Evolutionary conservation across 2,113 vertebrate species (phyloP).

Genomic region (Peucedramus taeniatus): DNA sequence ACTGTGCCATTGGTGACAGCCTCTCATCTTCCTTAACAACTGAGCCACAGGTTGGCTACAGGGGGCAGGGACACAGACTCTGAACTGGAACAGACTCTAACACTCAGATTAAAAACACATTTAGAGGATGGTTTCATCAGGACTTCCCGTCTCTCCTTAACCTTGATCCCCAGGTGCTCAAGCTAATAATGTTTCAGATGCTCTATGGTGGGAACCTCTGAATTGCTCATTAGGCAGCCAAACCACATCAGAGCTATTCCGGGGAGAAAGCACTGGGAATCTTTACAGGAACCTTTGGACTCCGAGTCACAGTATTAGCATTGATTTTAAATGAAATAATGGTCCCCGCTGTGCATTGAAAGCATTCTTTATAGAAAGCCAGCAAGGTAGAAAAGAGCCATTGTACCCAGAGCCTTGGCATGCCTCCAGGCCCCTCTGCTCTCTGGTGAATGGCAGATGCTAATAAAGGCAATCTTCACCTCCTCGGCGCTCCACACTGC

Average conservation of each 20-base stretch:
- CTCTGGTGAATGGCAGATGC: slow-evolving; percentile 12
- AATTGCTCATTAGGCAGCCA: slow-evolving; percentile 61
- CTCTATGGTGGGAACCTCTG: slow-evolving; percentile 40
- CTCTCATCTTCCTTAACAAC: background rate
- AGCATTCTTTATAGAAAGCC: slow-evolving; percentile 61
- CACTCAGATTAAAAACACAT: slow-evolving; percentile 32
- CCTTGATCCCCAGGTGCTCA: slow-evolving; percentile 34
- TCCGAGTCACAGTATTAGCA: slow-evolving; percentile 61
- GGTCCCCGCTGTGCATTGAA: slow-evolving; percentile 56
- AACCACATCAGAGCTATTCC: slow-evolving; percentile 60
- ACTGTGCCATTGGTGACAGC: background rate
- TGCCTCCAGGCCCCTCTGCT: slow-evolving; percentile 44
- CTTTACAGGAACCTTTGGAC: slow-evolving; percentile 66
- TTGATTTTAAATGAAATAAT: slow-evolving; percentile 68
- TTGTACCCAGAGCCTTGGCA: slow-evolving; percentile 43
- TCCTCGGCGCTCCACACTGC: background rate
- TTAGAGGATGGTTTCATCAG: slow-evolving; percentile 39
- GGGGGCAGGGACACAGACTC: background rate
- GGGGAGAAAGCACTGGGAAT: slow-evolving; percentile 42
- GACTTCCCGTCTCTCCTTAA: slow-evolving; percentile 42
- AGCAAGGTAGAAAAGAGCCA: slow-evolving; percentile 60
- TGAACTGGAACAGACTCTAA: background rate
- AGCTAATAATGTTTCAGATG: slow-evolving; percentile 33
- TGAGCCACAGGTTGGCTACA: background rate
- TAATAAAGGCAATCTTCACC: slow-evolving; percentile 62